Base-by-base conservation (phyloP, 1,140 invertebrate genomes). In the Calephelis nemesis region DNA sequence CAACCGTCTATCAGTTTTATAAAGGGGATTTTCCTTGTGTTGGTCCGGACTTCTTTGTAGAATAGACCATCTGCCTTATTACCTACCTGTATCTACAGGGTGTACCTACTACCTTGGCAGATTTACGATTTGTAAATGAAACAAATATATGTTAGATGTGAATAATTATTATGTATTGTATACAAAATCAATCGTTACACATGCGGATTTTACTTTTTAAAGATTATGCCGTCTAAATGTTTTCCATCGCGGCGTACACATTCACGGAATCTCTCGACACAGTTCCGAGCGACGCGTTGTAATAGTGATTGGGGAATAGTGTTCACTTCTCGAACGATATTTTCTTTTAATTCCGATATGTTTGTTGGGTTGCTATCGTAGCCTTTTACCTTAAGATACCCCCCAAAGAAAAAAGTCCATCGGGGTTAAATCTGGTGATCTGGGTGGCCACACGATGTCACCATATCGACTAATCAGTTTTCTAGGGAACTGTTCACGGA, bases 381-480 rank as follows among this genome's bases (percentile, higher is more conserved):
- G 8, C 84, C 78, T 67, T 72, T 76, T 30, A 2, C 88, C 67
- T 76, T 89, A 81, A 62, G 81, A 78, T 60, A 91, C n/a, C 60
- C 40, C 40, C 60, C 40, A 62, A n/a, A 62, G 8, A 62, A 62
- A 62, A 40, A 62, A 62, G 5, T 62, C 58, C 30, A 40, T 12
- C 30, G 30, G 19, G 11, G 58, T 62, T 12, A 62, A 5, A 39
- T 62, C 58, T 19, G 58, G 39, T 6, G 30, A 62, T 62, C 86
- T 75, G 30, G 87, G 77, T 48, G 84, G 84, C 90, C 92, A 92
- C 60, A 74, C 7, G 30, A 62, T 62, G 30, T 62, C 39, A 8
- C 58, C 62, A 48, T 91, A 77, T 83, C 68, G 69, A 60, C 74
- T 76, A n/a, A 76, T 75, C 42, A 73, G 63, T 68, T 76, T 74